Evolutionary conservation across 2,113 vertebrate genomes (phyloP), one percentile per base, ranked within the genome.

Genomic region (Dissostichus mawsoni): DNA sequence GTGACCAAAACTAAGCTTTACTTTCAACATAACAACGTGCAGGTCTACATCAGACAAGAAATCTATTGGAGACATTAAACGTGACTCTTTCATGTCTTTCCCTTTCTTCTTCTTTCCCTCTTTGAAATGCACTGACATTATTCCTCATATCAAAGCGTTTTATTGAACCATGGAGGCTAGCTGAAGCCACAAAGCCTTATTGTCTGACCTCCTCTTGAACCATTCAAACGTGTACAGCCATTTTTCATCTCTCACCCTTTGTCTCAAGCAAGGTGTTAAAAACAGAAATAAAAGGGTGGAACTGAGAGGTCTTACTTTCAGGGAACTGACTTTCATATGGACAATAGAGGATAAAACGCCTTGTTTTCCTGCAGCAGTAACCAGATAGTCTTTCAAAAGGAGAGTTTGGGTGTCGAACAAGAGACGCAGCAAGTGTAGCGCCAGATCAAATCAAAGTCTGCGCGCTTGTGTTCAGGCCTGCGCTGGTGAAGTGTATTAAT

Each of bases 321-420:
- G 66, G 92, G 83, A 84, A 81, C 87, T 93, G 93, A 86, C 92
- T 94, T 93, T 93, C 79, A 1, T 58, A 62, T 1, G 74, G 90
- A 88, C 84, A 61, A 57, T 36, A 85, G 65, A 11, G 57, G 69
- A 86, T 63, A 58, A 77, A 84, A 70, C 62, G 76, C 73, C 29
- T 67, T 57, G 65, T 80, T 87, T 67, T 74, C 47, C 80, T 62
- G 78, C 69, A 78, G 59, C 63, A 36, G 83, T 51, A 85, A 85
- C 61, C 68, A 63, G 87, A 84, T 86, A 64, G 50, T 33, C 50
- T 62, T 83, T 91, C 70, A 87, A 74, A 86, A 68, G 69, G 64
- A 61, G 63, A 62, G 69, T 83, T 72, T 12, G 50, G 67, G 48
- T 69, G 84, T 59, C 18, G 63, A 76, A 73, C 23, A 52, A 76